These are phyloP conservation scores for Drosophila paramelanica DNA, from an alignment of 2,888 invertebrate genomes.

Conservation along the genomic window DNA sequence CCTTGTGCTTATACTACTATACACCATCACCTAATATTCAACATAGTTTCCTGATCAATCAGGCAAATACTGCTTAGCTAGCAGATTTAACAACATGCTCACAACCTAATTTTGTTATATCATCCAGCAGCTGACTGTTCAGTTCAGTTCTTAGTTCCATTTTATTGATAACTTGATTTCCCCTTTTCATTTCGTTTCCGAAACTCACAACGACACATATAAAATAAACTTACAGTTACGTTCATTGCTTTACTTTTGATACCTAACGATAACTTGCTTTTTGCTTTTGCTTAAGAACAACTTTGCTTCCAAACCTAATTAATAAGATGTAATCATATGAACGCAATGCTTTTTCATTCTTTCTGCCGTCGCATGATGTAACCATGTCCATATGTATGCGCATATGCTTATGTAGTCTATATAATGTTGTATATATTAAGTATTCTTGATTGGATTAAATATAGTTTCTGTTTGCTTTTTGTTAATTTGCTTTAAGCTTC, in stretches of 20 bases:
- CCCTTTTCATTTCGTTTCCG: slow-evolving; percentile 25
- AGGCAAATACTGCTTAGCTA: slow-evolving; percentile 29
- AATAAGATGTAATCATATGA: slow-evolving; percentile 27
- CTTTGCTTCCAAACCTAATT: slow-evolving; percentile 33
- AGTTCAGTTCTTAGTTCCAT: slow-evolving; percentile 19
- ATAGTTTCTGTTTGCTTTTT: slow-evolving; percentile 9
- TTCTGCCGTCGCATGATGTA: slow-evolving; percentile 1
- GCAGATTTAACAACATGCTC: slow-evolving; percentile 25
- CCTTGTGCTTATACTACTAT: slow-evolving; percentile 16
- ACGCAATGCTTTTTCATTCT: slow-evolving; percentile 7
- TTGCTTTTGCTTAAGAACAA: slow-evolving; percentile 55
- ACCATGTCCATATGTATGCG: slow-evolving; percentile 1
- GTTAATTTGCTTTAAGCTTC: slow-evolving; percentile 1
- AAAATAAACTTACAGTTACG: slow-evolving; percentile 34
- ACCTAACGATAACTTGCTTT: slow-evolving; percentile 37
- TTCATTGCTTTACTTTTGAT: slow-evolving; percentile 40
- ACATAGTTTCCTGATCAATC: slow-evolving; percentile 34
- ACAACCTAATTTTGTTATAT: slow-evolving; percentile 9
- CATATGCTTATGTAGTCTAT: not conserved
- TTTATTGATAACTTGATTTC: slow-evolving; percentile 27
- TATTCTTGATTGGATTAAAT: not conserved
- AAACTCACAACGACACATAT: slow-evolving; percentile 27
- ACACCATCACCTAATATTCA: slow-evolving; percentile 29
- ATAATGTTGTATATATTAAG: not conserved
- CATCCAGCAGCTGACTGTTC: slow-evolving; percentile 20